These are phyloP conservation scores for Bombus sylvicola DNA, from an alignment of 1,140 invertebrate species.

Conservation along the genomic window DNA sequence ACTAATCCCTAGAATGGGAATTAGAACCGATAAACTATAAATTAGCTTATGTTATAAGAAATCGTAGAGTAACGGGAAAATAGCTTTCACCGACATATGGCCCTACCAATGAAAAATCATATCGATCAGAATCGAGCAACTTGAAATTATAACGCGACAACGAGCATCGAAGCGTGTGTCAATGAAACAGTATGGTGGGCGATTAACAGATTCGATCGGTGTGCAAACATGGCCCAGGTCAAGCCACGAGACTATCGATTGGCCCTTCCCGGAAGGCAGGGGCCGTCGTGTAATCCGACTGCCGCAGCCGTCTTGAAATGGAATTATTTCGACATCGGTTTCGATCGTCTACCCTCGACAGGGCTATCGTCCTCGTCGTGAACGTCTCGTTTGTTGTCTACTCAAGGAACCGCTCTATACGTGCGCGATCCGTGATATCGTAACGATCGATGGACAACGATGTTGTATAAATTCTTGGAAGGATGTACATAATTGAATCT, in stretches of 20 bases:
- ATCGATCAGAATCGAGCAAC: background rate
- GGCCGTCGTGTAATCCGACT: slow-evolving; percentile 69
- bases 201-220: slow-evolving; percentile 63
- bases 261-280: slow-evolving; percentile 71
- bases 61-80: too few species aligned
- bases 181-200: slow-evolving; percentile 39
- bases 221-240: slow-evolving; percentile 47
- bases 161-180: background rate
- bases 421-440: background rate
- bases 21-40: background rate
- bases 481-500: background rate
- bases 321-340: slow-evolving; percentile 73
- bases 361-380: slow-evolving; percentile 41
- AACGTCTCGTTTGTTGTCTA: slow-evolving; percentile 19
- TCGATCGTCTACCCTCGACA: slow-evolving; percentile 58
- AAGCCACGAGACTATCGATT: slow-evolving; percentile 71
- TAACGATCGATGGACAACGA: background rate
- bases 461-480: background rate
- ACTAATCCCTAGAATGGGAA: background rate
- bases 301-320: slow-evolving; percentile 62
- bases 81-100: too few species aligned
- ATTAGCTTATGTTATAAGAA: background rate
- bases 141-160: background rate
- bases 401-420: background rate
- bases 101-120: background rate